Evolutionary conservation across 2,113 vertebrate genomes (phyloP).

Genomic region (Lycaon pictus): DNA sequence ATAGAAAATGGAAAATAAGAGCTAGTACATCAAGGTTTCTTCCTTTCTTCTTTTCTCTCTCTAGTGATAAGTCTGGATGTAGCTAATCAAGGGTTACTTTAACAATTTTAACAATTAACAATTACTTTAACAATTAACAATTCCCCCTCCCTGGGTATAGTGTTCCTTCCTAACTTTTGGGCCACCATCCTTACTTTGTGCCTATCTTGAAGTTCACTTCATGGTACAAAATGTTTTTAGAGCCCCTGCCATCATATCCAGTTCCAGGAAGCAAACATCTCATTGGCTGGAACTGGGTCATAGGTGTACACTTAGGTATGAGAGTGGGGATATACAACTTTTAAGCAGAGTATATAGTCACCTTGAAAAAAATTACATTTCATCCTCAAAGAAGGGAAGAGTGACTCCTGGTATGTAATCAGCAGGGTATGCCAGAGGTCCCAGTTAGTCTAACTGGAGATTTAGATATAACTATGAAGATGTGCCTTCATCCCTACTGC

Average conservation of each 20-base stretch:
- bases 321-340: neutral
- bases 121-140: neutral
- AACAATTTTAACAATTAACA: no score
- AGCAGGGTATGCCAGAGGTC: neutral
- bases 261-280: neutral
- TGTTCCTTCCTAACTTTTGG: neutral
- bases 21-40: neutral
- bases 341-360: neutral
- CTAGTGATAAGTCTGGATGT: neutral
- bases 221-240: neutral
- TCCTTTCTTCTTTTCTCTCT: neutral
- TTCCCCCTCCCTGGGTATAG: accelerated
- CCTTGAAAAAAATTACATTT: neutral
- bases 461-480: neutral
- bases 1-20: neutral
- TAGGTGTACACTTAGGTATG: no score
- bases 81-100: neutral
- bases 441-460: neutral
- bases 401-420: neutral
- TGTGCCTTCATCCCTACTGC: neutral
- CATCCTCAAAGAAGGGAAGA: neutral
- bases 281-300: neutral
- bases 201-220: neutral
- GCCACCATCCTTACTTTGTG: neutral
- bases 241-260: neutral